Percentiles rank a stretch among this genome's conserved stretches.
Evolutionary conservation across 2,797 vertebrate species (phyloP).

Genomic region (Hyperoplus lanceolatus): DNA sequence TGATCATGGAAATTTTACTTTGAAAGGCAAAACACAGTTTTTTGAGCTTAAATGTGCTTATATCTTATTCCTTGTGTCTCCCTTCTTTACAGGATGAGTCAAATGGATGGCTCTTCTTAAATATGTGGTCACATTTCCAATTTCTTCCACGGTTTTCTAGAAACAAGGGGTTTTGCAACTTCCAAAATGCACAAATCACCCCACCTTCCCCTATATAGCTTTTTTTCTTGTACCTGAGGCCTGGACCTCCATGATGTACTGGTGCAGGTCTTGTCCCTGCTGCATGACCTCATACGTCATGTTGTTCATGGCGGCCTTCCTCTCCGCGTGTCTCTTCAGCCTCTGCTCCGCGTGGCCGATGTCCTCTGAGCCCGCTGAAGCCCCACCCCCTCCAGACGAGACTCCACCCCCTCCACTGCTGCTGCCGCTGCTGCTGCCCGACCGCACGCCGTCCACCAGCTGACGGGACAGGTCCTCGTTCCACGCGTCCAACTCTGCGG

Average conservation of each 20-base stretch:
- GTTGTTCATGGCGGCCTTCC: slow-evolving; percentile 96
- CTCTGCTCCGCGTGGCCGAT: slow-evolving; percentile 93
- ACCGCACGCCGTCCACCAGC: slow-evolving; percentile 85
- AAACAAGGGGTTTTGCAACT: no score
- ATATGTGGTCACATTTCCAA: no score
- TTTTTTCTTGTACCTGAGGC: slow-evolving; percentile 90
- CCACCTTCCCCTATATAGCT: no score
- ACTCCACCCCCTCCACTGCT: slow-evolving; percentile 78
- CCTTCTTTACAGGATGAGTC: no score
- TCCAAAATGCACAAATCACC: no score
- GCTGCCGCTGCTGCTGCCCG: slow-evolving; percentile 74
- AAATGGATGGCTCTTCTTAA: no score
- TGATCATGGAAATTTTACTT: no score
- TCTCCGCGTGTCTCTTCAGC: slow-evolving; percentile 92
- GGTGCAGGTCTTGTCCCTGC: slow-evolving; percentile 96
- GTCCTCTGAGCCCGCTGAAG: slow-evolving; percentile 82
- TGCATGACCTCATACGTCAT: slow-evolving; percentile 98
- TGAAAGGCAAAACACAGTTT: no score
- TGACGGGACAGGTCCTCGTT: slow-evolving; percentile 96
- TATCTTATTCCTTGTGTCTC: no score
- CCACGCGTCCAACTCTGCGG: slow-evolving; percentile 95
- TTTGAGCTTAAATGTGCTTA: no score
- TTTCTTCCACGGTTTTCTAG: no score
- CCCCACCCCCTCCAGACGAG: slow-evolving; percentile 76
- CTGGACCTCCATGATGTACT: slow-evolving; percentile 99